These are phyloP conservation scores for Danio aesculapii DNA, from an alignment of 2,797 vertebrate species.

Conservation along the genomic window DNA sequence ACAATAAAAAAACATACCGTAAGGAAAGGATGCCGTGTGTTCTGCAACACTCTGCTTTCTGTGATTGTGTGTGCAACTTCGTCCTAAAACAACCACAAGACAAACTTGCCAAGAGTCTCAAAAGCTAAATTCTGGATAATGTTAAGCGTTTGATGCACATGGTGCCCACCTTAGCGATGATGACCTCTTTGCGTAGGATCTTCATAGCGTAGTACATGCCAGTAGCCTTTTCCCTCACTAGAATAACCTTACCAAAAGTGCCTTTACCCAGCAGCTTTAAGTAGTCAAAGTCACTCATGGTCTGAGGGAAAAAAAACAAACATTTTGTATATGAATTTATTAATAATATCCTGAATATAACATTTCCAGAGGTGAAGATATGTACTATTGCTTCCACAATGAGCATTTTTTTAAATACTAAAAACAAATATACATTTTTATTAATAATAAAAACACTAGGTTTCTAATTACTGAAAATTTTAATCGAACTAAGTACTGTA, in stretches of 20 bases:
- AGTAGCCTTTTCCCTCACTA: constrained; percentile 92
- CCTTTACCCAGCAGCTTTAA: constrained; percentile 95
- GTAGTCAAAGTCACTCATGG: constrained; percentile 97
- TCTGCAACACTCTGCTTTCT: constrained; percentile 95
- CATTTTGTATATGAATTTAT: too few species aligned
- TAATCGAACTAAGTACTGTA: too few species aligned
- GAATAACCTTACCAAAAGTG: constrained; percentile 95
- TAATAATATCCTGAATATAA: too few species aligned
- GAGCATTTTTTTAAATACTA: too few species aligned
- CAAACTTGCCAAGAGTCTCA: not conserved
- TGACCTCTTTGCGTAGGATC: constrained; percentile 94
- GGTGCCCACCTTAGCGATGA: constrained; percentile 89
- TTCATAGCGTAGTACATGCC: constrained; percentile 98
- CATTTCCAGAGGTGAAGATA: too few species aligned
- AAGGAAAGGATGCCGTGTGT: constrained; percentile 92
- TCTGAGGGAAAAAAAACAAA: constrained; percentile 73
- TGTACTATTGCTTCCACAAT: too few species aligned
- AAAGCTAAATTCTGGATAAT: not conserved
- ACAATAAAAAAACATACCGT: constrained; percentile 78
- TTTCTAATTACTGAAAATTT: too few species aligned
- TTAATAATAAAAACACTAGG: too few species aligned
- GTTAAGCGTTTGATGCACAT: not conserved
- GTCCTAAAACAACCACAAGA: constrained; percentile 75
- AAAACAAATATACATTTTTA: too few species aligned
- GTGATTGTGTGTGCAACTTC: constrained; percentile 97